Conservation (phyloP, 2,888 invertebrate genomes). For the Meganola albula region DNA sequence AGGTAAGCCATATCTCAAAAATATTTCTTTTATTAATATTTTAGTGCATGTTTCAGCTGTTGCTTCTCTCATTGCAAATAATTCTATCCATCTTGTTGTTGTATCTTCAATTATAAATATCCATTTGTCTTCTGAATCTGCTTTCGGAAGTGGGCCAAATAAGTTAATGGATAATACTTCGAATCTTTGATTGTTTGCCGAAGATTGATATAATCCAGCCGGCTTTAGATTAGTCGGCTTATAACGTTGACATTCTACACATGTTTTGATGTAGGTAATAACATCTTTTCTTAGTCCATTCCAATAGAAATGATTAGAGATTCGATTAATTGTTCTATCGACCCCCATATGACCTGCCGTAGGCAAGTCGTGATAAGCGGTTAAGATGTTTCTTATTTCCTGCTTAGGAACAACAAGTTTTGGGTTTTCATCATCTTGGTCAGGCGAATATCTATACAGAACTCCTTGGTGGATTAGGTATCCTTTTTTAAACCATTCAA, state of each 20-base stretch:
- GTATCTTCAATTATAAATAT: constrained; percentile 3
- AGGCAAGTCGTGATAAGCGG: not conserved
- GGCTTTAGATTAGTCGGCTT: not conserved
- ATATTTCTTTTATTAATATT: no score
- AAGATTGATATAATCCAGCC: constrained; percentile 3
- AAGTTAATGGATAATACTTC: constrained; percentile 3
- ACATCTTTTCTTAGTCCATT: not conserved
- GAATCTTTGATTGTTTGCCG: constrained; percentile 2
- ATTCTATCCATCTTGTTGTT: constrained; percentile 3
- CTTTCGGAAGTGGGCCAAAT: constrained; percentile 4
- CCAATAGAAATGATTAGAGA: not conserved
- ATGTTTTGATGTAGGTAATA: not conserved
- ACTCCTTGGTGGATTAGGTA: not conserved
- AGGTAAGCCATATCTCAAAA: no score
- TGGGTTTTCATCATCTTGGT: not conserved
- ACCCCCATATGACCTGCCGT: not conserved
- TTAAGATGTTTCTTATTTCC: not conserved
- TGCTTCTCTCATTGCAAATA: constrained; percentile 2
- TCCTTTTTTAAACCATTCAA: not conserved
- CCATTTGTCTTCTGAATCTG: no score
- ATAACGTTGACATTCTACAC: not conserved
- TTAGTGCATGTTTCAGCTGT: no score
- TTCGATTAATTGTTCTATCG: not conserved
- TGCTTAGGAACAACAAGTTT: not conserved
- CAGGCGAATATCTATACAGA: not conserved